Conservation (phyloP, 2,113 vertebrate genomes). For the Leuciscus idus region DNA sequence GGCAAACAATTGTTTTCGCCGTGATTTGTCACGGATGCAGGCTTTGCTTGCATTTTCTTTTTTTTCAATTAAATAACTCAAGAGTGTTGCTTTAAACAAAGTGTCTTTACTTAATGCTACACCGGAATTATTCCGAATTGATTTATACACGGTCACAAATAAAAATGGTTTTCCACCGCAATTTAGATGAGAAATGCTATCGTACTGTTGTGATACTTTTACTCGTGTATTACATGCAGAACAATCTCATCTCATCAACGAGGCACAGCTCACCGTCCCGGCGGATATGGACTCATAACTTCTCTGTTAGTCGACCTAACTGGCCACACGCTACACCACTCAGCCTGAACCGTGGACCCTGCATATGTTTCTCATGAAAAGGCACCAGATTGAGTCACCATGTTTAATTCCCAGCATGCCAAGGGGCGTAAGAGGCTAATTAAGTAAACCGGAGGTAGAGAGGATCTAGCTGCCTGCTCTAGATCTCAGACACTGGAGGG, state of each 20-base stretch:
- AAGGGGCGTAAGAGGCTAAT: slow-evolving; percentile 54
- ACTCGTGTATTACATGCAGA: background rate
- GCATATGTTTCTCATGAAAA: slow-evolving; percentile 29
- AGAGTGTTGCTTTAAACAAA: slow-evolving; percentile 21
- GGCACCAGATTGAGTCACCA: slow-evolving; percentile 27
- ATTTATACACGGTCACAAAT: slow-evolving; percentile 22
- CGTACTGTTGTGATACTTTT: background rate
- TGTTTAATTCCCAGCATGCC: slow-evolving; percentile 53
- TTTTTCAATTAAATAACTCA: slow-evolving; percentile 13
- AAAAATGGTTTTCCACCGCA: background rate
- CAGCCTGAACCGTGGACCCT: background rate
- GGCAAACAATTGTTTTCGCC: slow-evolving; percentile 17
- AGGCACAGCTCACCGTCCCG: background rate
- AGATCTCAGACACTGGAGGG: slow-evolving; percentile 45
- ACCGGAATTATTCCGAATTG: background rate
- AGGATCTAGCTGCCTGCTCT: slow-evolving; percentile 34
- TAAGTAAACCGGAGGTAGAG: slow-evolving; percentile 51
- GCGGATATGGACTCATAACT: slow-evolving; percentile 9
- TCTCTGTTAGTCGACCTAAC: slow-evolving; percentile 1
- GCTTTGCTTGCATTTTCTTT: background rate
- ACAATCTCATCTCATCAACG: background rate
- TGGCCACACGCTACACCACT: slow-evolving; percentile 9
- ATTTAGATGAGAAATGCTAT: background rate
- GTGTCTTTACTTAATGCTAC: background rate
- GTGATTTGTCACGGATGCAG: slow-evolving; percentile 28